Evolutionary conservation across 2,888 invertebrate genomes (phyloP), one percentile per base, ranked within the genome.

Genomic region (Lochmaea capreae): DNA sequence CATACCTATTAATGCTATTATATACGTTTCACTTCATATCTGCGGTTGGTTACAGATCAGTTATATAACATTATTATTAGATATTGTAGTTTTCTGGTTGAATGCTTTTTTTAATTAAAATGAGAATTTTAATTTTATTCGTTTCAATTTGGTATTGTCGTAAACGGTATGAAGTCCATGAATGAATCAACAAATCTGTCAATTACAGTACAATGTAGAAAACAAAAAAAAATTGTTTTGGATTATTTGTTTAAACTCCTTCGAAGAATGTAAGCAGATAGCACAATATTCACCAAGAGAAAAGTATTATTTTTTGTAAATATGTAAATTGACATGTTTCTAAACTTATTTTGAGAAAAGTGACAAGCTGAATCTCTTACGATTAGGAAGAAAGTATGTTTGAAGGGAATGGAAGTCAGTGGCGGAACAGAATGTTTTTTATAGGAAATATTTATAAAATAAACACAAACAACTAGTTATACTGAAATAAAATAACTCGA

Each of bases 271-370:
- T 67, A 54, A 61, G 71, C 67, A 71, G 70, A 74, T 74, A 61
- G 67, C 76, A 72, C 76, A 75, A 77, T 76, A 77, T 71, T 72
- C 72, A 75, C 54, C 74, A 52, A 52, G 8, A n/a, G n/a, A 52
- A 73, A 77, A 73, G 76, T 73, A 76, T 39, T 77, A 39, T 61
- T 59, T 14, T 39, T 33, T 78, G 79, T 79, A 78, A 79, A 75
- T 79, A 75, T 73, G 76, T 76, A 75, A 78, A 79, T 78, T 77
- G 80, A 81, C 80, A 78, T 79, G 80, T 81, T 81, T 81, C 79
- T 79, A 81, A 81, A 81, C 80, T 79, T 81, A 81, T 79, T 81
- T 80, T 75, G 73, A 78, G 79, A 73, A 78, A 79, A 80, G 79
- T 81, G 81, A 81, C 81, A 81, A 78, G 76, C 78, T 79, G 78